Conservation (phyloP, 23 tunicate genomes). For the Oikopleura dioica region DNA sequence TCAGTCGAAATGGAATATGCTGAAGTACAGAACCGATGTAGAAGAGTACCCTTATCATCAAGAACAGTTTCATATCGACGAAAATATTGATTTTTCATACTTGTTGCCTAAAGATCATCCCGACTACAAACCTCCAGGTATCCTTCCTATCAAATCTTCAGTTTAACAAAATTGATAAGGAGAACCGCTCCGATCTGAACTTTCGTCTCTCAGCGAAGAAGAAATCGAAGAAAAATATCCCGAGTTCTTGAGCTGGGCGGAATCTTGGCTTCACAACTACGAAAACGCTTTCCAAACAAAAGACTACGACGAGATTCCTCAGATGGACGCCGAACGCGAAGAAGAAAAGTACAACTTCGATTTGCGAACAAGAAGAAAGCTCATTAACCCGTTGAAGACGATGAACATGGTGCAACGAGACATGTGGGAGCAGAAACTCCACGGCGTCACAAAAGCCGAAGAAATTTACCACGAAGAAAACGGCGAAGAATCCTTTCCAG, state of each 20-base stretch:
- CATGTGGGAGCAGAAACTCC: conserved; percentile 15
- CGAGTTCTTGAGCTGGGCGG: neutral
- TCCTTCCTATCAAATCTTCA: too few species aligned
- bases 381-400: neutral
- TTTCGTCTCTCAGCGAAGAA: neutral
- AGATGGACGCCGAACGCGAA: neutral
- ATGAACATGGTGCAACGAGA: conserved; percentile 1
- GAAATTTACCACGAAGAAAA: conserved; percentile 35
- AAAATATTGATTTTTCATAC: neutral
- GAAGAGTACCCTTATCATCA: neutral
- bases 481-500: conserved; percentile 15
- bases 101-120: neutral
- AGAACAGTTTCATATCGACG: neutral
- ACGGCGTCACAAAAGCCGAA: conserved; percentile 81
- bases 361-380: neutral
- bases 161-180: too few species aligned
- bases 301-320: neutral
- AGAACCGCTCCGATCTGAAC: neutral
- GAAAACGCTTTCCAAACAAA: neutral
- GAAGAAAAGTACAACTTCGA: neutral
- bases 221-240: neutral
- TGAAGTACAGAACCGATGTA: neutral
- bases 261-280: neutral
- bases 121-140: neutral
- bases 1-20: neutral